phyloP scores from a whole-genome alignment of 2,888 invertebrate species.

The Sphaeridia pumilis region DNA sequence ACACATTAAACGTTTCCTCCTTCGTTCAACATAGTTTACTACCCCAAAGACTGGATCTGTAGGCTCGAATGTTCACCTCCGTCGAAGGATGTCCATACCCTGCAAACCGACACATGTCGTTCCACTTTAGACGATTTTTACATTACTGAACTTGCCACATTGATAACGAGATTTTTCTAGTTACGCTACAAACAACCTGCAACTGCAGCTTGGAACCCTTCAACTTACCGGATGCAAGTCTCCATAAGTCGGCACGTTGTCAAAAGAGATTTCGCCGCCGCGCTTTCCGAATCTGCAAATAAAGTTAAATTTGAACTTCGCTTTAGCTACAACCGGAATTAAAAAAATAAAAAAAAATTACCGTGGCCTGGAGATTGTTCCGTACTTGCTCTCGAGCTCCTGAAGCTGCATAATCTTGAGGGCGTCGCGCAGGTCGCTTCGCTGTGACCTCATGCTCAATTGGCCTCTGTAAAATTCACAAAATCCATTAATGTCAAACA shows the following conservation, averaged over 20 bases:
- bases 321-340: not conserved
- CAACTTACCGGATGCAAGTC: constrained; percentile 12
- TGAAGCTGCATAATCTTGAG: constrained; percentile 26
- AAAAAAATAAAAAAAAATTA: constrained; percentile 2
- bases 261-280: constrained; percentile 4
- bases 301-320: not conserved
- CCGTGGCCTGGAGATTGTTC: constrained; percentile 33
- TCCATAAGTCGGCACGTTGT: constrained; percentile 14
- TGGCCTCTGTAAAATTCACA: constrained; percentile 23
- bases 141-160: too few species aligned
- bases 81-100: not conserved
- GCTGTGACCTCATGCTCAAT: constrained; percentile 25
- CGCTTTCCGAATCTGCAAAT: constrained; percentile 13
- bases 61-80: not conserved
- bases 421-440: constrained; percentile 29
- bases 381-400: constrained; percentile 31
- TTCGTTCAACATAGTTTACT: not conserved
- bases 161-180: too few species aligned
- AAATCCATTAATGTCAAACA: not conserved
- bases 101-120: not conserved
- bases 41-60: not conserved
- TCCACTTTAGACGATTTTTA: too few species aligned
- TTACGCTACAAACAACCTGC: too few species aligned
- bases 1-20: not conserved
- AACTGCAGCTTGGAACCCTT: too few species aligned